Conservation (phyloP, 2,888 invertebrate genomes). For the Abscondita cerata region DNA sequence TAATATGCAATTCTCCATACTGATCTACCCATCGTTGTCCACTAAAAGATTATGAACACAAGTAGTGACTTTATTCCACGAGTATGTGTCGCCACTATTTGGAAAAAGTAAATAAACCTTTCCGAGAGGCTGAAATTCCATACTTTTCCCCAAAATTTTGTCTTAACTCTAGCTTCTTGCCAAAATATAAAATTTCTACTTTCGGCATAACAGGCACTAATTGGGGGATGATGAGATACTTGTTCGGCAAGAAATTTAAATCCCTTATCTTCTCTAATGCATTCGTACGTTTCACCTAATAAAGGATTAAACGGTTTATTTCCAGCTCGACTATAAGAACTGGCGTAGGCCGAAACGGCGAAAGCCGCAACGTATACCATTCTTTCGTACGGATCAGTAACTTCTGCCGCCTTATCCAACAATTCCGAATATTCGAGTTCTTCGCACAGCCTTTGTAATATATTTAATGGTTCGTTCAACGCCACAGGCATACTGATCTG, state of each 20-base stretch:
- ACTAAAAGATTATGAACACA: constrained; percentile 85
- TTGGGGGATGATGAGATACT: constrained; percentile 86
- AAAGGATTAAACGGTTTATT: constrained; percentile 88
- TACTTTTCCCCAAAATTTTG: constrained; percentile 90
- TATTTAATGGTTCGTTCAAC: constrained; percentile 83
- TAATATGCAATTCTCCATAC: constrained; percentile 81
- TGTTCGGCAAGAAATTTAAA: constrained; percentile 83
- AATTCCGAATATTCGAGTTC: constrained; percentile 85
- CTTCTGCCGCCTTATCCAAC: constrained; percentile 75
- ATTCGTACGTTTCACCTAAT: constrained; percentile 84
- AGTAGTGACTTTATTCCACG: constrained; percentile 84
- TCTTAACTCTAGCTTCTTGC: constrained; percentile 85
- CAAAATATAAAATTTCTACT: constrained; percentile 78
- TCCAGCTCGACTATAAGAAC: constrained; percentile 74
- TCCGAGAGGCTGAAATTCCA: constrained; percentile 86
- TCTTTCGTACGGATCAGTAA: constrained; percentile 71
- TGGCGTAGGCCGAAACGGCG: constrained; percentile 82
- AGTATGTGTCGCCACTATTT: constrained; percentile 72
- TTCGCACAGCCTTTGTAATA: constrained; percentile 82
- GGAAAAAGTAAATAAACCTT: constrained; percentile 69
- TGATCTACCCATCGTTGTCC: constrained; percentile 87
- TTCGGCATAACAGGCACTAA: constrained; percentile 82
- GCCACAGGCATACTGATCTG: constrained; percentile 89
- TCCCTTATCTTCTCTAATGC: constrained; percentile 76
- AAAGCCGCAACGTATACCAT: constrained; percentile 82